Base-by-base conservation (phyloP, 2,113 vertebrate species). In the Cololabis saira region DNA sequence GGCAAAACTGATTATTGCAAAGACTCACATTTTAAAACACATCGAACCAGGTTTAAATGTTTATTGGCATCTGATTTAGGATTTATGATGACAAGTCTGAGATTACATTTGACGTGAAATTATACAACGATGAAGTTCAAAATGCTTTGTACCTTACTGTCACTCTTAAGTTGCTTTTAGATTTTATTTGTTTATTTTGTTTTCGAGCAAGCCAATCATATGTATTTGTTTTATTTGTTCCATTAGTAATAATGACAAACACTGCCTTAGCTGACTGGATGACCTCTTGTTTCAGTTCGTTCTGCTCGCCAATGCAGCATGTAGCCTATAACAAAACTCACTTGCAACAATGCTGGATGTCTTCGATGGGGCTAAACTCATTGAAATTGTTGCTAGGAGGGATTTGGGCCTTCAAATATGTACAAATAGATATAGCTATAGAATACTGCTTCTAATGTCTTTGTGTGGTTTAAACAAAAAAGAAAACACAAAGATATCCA, bases 261-360 rank as follows among this genome's bases (percentile, higher is more conserved):
- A 78, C 92, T 95, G 94, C 94, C 94, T 95, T 95, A 92, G 93
- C 93, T 90, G 92, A 91, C 90, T 89, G 93, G 90, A 90, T 93
- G 90, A 92, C 89, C 91, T 82, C 67, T 85, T 4, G 40, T 24
- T 50, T 33, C 75, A 85, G 51, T 65, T 76, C 47, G 67, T 76
- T 82, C 63, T 80, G 71, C 68, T 59, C 64, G 76, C 76, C 65
- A 79, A 54, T 67, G 75, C 74, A 82, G 77, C 75, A 78, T 76
- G 78, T 88, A 86, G 81, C 69, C 19, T 61, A 73, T 57, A 75
- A 58, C 24, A 67, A 58, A 60, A 71, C 57, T 61, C 63, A 67
- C 53, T 21, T 61, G 50, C 59, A 67, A 51, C 27, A 27, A 63
- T 57, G 58, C 45, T 30, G 30, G 57, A 19, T 62, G 45, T 61